These are phyloP conservation scores for Cistogaster globosa DNA, from an alignment of 2,888 invertebrate genomes.

Conservation along the genomic window DNA sequence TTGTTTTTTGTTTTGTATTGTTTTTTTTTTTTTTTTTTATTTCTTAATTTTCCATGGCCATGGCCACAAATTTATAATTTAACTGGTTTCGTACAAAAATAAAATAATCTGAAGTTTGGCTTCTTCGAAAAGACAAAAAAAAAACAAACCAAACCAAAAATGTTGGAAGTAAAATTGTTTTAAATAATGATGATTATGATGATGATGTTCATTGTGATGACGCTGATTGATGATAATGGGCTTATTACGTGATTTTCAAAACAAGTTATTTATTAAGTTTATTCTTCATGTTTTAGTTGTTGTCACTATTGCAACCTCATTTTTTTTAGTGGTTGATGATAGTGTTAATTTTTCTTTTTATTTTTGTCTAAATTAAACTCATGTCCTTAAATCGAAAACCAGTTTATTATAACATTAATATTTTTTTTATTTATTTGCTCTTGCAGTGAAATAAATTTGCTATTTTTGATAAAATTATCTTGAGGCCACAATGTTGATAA, in stretches of 20 bases:
- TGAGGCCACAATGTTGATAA: not conserved
- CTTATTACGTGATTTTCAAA: conserved; percentile 67
- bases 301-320: conserved; percentile 36
- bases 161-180: conserved; percentile 22
- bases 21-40: conserved; percentile 72
- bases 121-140: conserved; percentile 21
- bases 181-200: too few species aligned
- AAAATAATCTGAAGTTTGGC: conserved; percentile 38
- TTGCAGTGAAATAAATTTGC: conserved; percentile 6
- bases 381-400: conserved; percentile 69
- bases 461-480: conserved; percentile 18
- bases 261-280: conserved; percentile 45
- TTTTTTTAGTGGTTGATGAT: conserved; percentile 6
- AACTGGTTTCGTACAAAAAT: conserved; percentile 65
- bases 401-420: conserved; percentile 50
- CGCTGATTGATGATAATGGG: conserved; percentile 54
- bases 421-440: conserved; percentile 23
- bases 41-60: conserved; percentile 72
- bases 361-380: conserved; percentile 48
- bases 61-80: conserved; percentile 66
- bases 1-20: conserved; percentile 71
- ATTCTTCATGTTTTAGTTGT: conserved; percentile 41
- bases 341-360: not conserved
- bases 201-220: conserved; percentile 38
- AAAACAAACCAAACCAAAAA: conserved; percentile 31